phyloP scores from a whole-genome alignment of 2,113 vertebrate species.

The Ctenodactylus gundi region DNA sequence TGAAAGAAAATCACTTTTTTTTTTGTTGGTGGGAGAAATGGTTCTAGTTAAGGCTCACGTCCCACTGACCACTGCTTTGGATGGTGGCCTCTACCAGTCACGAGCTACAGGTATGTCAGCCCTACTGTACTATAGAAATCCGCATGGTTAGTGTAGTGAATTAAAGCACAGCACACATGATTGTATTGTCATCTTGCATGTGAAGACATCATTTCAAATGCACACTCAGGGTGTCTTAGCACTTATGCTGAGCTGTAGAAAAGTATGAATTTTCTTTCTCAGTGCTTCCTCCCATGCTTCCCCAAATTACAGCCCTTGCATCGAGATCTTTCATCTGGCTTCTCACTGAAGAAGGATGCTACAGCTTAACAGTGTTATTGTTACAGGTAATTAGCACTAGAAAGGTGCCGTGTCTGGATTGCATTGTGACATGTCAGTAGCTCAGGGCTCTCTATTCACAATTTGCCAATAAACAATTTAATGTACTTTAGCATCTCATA shows the following conservation, averaged over 20 bases:
- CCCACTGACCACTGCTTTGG: not conserved
- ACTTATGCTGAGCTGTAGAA: no score
- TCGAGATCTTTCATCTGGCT: not conserved
- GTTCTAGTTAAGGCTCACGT: not conserved
- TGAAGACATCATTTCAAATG: not conserved
- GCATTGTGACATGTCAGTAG: not conserved
- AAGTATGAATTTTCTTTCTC: not conserved
- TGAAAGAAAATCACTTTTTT: not conserved
- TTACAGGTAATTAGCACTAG: not conserved
- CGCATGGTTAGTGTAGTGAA: not conserved
- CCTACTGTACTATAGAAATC: not conserved
- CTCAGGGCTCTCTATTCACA: not conserved
- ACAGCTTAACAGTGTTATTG: not conserved
- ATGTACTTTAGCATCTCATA: not conserved
- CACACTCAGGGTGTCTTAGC: not conserved
- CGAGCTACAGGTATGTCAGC: no score
- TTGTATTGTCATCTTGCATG: fast-evolving
- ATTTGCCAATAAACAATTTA: not conserved
- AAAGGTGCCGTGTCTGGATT: not conserved
- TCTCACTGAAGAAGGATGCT: not conserved
- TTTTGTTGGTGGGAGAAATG: not conserved
- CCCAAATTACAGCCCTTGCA: not conserved
- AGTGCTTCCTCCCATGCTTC: fast-evolving
- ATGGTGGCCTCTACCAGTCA: not conserved
- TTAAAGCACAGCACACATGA: not conserved